phyloP scores from a whole-genome alignment of 37 sponge, comb jelly and placozoan species.

The Lycopodina hypogea region DNA sequence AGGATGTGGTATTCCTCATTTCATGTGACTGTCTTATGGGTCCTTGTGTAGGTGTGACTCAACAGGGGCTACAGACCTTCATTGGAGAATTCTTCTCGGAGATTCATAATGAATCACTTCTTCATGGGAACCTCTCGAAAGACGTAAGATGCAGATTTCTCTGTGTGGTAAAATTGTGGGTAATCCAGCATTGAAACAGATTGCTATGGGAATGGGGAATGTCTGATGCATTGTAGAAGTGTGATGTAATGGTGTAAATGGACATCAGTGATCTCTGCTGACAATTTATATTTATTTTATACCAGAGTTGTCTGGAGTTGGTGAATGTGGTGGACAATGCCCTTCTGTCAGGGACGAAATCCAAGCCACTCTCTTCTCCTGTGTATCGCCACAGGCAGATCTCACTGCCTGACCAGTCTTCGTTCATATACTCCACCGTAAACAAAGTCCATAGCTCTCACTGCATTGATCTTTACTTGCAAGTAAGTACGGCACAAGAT shows the following conservation, averaged over 20 bases:
- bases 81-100: constrained; percentile 39
- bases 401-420: constrained; percentile 28
- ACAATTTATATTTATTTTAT: not conserved
- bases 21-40: no score
- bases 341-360: not conserved
- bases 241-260: no score
- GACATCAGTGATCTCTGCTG: no score
- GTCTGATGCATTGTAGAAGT: no score
- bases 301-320: constrained; percentile 30
- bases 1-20: no score
- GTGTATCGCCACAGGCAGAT: constrained; percentile 36
- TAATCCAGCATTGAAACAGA: no score
- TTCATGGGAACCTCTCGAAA: constrained; percentile 57
- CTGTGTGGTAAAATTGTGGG: no score
- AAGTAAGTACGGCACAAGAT: constrained; percentile 50
- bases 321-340: constrained; percentile 29
- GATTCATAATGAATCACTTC: constrained; percentile 52
- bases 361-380: constrained; percentile 4
- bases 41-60: constrained; percentile 23
- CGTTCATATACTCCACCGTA: constrained; percentile 9
- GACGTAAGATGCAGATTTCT: no score
- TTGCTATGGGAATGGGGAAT: no score
- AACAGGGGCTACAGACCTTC: constrained; percentile 48
- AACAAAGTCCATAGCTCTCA: constrained; percentile 55
- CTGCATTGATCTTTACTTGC: constrained; percentile 54